Base-by-base conservation (phyloP, 1,140 invertebrate genomes). In the Cotesia glomerata region DNA sequence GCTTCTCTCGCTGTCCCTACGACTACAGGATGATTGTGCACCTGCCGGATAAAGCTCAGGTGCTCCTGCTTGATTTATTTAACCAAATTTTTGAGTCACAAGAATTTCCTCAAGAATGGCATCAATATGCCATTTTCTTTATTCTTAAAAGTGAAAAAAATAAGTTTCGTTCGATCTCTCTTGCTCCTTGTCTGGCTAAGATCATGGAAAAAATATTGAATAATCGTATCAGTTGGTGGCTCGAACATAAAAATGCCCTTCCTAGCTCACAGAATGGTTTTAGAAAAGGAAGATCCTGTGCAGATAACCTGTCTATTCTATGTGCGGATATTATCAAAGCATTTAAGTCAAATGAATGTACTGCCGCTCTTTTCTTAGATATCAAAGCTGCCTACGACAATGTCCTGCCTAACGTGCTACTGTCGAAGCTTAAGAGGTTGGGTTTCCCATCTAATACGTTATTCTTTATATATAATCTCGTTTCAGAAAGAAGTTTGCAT, bases 361-460 rank as follows among this genome's bases (percentile, higher is more conserved):
- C n/a, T n/a, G n/a, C n/a, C n/a, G n/a, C n/a, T n/a, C n/a, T n/a
- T n/a, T n/a, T n/a, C n/a, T n/a, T n/a, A n/a, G n/a, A n/a, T n/a
- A n/a, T n/a, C n/a, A n/a, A 72, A 35, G 64, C 71, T 8, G 74
- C 76, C 4, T 71, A 71, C 35, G 73, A 74, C 14, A 66, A 72
- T 56, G 62, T 72, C 5, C 5, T 71, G 0, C 66, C 63, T 14
- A 49, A 72, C 8, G 5, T 76, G 4, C 18, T 79, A 3, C 70
- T 75, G 18, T 64, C 39, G 52, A 63, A 73, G 65, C 39, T 74
- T 0, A 49, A 62, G 39, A 35, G 49, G 14, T 11, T 61, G 4
- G 64, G 71, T 49, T 8, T 76, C 3, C 58, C 75, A 0, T 52
- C 14, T 1, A 69, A 18, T 8, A 5, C 58, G 8, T 5, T 58